Percentiles rank a stretch among this genome's conserved stretches.
These are phyloP conservation scores for Apus apus DNA, from an alignment of 2,113 vertebrate genomes.

Conservation along the genomic window DNA sequence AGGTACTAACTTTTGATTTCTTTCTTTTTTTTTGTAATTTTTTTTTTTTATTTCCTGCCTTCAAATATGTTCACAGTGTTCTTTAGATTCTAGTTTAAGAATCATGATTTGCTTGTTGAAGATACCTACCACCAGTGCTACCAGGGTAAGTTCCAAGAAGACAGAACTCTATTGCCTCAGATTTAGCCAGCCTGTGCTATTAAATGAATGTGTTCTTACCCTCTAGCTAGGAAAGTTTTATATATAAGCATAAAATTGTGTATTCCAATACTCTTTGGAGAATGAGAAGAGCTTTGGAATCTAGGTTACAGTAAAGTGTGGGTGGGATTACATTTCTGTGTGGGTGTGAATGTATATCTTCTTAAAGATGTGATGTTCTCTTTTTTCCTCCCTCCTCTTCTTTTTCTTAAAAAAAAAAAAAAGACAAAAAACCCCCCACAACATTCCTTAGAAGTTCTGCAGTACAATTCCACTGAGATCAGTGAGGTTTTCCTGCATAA, in stretches of 20 bases:
- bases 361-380: slow-evolving; percentile 8
- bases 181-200: neutral
- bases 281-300: slow-evolving; percentile 34
- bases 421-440: neutral
- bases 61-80: slow-evolving; percentile 81
- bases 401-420: neutral
- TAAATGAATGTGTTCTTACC: neutral
- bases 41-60: neutral
- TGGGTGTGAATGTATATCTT: slow-evolving; percentile 19
- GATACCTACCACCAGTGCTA: slow-evolving; percentile 93
- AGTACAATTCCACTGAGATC: neutral
- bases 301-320: slow-evolving; percentile 39
- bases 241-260: slow-evolving; percentile 2
- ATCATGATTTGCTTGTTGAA: slow-evolving; percentile 98
- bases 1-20: neutral
- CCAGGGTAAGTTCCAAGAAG: slow-evolving; percentile 83
- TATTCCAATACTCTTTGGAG: neutral
- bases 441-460: neutral
- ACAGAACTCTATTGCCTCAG: neutral
- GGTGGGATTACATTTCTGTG: slow-evolving; percentile 11
- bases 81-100: slow-evolving; percentile 94
- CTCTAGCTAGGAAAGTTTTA: neutral
- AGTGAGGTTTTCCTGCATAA: neutral
- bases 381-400: neutral
- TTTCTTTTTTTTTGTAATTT: neutral